These are phyloP conservation scores for Patiria pectinifera DNA, from an alignment of 53 echinoderm and acorn worm genomes.

Conservation along the genomic window DNA sequence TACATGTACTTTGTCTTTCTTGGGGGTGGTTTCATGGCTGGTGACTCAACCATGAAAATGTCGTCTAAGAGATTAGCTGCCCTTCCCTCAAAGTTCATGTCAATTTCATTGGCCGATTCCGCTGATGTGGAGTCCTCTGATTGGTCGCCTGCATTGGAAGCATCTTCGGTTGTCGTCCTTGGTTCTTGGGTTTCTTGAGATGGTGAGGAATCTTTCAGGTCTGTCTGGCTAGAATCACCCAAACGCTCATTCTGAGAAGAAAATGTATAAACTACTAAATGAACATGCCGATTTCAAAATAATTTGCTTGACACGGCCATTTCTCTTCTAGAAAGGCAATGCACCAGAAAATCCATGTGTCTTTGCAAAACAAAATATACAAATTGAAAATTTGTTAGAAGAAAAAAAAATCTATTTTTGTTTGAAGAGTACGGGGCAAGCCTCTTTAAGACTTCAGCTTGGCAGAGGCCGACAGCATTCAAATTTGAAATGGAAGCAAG, in stretches of 20 bases:
- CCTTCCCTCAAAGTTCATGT: background rate
- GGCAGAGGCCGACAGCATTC: too few relatives aligned
- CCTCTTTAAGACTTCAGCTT: too few relatives aligned
- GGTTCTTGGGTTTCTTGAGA: background rate
- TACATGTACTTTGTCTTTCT: conserved; percentile 21
- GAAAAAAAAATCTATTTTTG: too few relatives aligned
- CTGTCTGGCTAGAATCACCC: background rate
- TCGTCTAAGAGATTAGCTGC: conserved; percentile 8
- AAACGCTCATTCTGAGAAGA: background rate
- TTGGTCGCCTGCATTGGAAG: background rate
- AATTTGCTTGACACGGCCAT: too few relatives aligned
- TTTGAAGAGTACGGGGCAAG: too few relatives aligned
- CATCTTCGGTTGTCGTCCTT: background rate
- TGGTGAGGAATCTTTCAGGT: background rate
- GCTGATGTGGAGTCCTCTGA: background rate
- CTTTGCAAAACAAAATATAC: too few relatives aligned
- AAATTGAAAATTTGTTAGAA: too few relatives aligned
- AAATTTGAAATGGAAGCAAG: too few relatives aligned
- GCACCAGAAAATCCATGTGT: too few relatives aligned
- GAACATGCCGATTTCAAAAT: too few relatives aligned
- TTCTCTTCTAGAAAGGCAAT: too few relatives aligned
- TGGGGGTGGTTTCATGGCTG: conserved; percentile 29
- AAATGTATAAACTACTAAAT: background rate
- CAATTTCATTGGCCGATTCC: background rate
- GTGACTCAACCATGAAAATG: background rate